Conservation (phyloP, 35 echinoderm and acorn worm genomes). For the Chiridota heheva region DNA sequence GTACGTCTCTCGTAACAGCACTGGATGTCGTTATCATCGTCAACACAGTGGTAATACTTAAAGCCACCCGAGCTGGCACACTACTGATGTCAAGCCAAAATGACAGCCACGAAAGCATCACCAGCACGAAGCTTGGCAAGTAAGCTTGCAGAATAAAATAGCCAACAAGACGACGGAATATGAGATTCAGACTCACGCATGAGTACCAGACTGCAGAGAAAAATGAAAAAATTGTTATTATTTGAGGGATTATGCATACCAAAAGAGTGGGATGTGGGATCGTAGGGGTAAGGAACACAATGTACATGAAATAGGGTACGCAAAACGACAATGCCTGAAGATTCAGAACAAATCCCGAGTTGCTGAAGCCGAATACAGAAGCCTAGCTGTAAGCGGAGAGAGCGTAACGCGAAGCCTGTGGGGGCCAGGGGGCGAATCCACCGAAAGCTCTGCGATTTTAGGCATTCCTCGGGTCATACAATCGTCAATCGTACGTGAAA, state of each 20-base stretch:
- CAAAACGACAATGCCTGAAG: not conserved
- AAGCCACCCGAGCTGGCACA: conserved; percentile 71
- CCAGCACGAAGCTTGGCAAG: conserved; percentile 69
- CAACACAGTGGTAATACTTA: conserved; percentile 78
- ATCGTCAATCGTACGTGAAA: too few species aligned
- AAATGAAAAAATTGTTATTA: not conserved
- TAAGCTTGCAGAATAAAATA: conserved; percentile 87
- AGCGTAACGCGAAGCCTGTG: too few species aligned
- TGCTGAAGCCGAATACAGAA: not conserved
- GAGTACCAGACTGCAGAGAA: conserved; percentile 53
- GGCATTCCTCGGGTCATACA: too few species aligned
- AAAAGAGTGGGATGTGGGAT: not conserved
- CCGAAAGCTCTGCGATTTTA: too few species aligned
- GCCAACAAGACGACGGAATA: conserved; percentile 56
- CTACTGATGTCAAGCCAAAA: conserved; percentile 82
- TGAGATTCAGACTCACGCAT: conserved; percentile 58
- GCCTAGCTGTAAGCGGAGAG: not conserved
- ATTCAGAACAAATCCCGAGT: not conserved
- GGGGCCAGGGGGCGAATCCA: too few species aligned
- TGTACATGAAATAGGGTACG: not conserved
- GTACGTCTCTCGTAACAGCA: conserved; percentile 63
- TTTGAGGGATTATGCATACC: not conserved
- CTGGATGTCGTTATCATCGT: conserved; percentile 83
- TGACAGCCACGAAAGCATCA: conserved; percentile 76
- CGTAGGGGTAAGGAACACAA: not conserved